phyloP scores from a whole-genome alignment of 2,888 invertebrate genomes.

The Meloe dianella region DNA sequence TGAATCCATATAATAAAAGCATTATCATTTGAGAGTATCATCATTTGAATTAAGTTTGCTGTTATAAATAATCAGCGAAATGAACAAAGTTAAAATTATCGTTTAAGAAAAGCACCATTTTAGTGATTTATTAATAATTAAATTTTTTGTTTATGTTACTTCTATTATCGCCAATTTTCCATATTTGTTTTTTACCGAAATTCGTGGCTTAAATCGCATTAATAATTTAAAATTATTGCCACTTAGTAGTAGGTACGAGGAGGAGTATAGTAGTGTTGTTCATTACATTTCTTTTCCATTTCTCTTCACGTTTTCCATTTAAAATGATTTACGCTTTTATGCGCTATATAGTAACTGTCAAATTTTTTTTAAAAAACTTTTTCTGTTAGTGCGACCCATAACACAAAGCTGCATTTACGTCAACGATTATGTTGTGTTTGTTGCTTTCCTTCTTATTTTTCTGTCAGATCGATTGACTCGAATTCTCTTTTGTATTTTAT shows the following conservation, averaged over 20 bases:
- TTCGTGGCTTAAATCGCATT: neutral
- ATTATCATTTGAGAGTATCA: neutral
- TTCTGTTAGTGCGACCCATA: too few relatives aligned
- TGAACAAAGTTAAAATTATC: neutral
- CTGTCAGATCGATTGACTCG: too few relatives aligned
- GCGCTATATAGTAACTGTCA: too few relatives aligned
- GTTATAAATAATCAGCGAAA: too few relatives aligned
- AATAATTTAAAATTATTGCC: neutral
- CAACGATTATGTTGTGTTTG: neutral
- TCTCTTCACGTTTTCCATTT: neutral
- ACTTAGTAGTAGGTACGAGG: neutral
- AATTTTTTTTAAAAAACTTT: too few relatives aligned
- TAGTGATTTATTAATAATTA: neutral
- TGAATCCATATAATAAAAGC: neutral
- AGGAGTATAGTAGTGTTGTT: neutral
- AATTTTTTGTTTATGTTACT: neutral
- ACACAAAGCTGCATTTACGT: neutral
- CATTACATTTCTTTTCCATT: neutral
- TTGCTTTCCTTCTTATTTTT: too few relatives aligned
- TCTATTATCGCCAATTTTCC: neutral
- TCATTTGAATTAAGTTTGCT: neutral
- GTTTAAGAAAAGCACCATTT: neutral
- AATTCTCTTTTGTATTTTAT: neutral
- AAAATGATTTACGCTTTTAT: too few relatives aligned
- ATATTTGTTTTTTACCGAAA: neutral